A percentile compares a stretch with the other conserved stretches of the same genome.
phyloP scores from a whole-genome alignment of 2,113 vertebrate species.

The Archilochus colubris region DNA sequence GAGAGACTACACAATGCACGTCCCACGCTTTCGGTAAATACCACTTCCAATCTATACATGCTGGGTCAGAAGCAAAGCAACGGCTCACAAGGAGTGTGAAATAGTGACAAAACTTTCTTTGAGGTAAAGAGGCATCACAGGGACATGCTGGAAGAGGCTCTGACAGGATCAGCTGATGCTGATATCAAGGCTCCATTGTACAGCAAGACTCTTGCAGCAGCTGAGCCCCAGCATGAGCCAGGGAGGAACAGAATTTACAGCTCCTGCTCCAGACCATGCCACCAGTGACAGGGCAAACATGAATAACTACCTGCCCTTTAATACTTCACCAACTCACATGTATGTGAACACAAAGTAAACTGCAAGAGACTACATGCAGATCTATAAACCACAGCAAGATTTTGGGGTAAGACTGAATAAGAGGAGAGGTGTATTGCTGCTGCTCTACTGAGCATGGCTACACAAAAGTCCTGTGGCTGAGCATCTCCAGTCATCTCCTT shows the following conservation, averaged over 20 bases:
- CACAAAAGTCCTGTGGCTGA: neutral
- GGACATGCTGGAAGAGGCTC: neutral
- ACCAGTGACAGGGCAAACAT: fast-evolving
- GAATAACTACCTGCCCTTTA: neutral
- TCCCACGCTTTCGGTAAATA: neutral
- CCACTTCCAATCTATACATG: neutral
- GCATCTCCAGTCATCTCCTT: neutral
- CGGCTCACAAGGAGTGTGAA: neutral
- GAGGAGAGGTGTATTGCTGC: fast-evolving
- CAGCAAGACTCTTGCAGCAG: neutral
- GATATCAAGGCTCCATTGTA: neutral
- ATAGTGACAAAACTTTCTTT: neutral
- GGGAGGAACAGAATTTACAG: neutral
- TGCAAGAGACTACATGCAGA: neutral
- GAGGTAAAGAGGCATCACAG: neutral
- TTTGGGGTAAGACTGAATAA: neutral
- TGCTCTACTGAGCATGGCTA: neutral
- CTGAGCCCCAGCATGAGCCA: neutral
- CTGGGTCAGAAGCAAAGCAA: neutral
- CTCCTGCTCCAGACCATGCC: neutral
- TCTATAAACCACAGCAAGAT: neutral
- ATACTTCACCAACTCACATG: neutral
- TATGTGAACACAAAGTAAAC: neutral
- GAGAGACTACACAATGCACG: neutral
- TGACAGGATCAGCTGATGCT: neutral